Base-by-base conservation (phyloP, 2,888 invertebrate species). In the Furcula furcula region DNA sequence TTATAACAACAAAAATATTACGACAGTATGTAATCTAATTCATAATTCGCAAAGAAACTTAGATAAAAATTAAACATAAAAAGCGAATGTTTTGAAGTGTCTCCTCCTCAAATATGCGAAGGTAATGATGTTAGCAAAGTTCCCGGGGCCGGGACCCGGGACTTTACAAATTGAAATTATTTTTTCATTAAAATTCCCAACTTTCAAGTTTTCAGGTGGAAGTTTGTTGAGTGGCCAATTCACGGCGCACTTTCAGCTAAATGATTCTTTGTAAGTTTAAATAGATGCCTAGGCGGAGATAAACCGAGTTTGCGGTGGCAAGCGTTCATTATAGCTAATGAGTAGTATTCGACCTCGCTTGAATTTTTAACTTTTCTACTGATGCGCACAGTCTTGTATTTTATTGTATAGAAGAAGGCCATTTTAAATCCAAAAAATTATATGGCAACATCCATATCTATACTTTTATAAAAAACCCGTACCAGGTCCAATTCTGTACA, bases 181-280 rank as follows among this genome's bases (percentile, higher is more conserved):
- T 87, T 86, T 86, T 87, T 87, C 86, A 86, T 86, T 86, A 84
- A 76, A 84, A 80, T 77, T 71, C 66, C 66, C 52, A 70, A 74
- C 59, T 72, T 62, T 42, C 41, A 59, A 66, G 63, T 66, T 70
- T 74, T 72, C 82, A 83, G 85, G 83, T 81, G 64, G 40, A 79
- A 85, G 55, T 84, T 84, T 66, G 55, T 58, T 71, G 73, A 78
- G 76, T 65, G 65, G 63, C 70, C 73, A 70, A 75, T 83, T 81
- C 72, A 70, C 59, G 52, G 61, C 45, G 62, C 62, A 69, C 61
- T 73, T 73, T 59, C 45, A 52, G 56, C 62, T 68, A 60, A 69
- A 76, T 56, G 75, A 66, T 71, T 70, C 71, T 70, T 67, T 55
- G 25, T 13, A 67, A 72, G 58, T 75, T 65, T 52, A 55, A 56